Evolutionary conservation across 2,113 vertebrate genomes (phyloP).

Genomic region (Alligator sinensis): DNA sequence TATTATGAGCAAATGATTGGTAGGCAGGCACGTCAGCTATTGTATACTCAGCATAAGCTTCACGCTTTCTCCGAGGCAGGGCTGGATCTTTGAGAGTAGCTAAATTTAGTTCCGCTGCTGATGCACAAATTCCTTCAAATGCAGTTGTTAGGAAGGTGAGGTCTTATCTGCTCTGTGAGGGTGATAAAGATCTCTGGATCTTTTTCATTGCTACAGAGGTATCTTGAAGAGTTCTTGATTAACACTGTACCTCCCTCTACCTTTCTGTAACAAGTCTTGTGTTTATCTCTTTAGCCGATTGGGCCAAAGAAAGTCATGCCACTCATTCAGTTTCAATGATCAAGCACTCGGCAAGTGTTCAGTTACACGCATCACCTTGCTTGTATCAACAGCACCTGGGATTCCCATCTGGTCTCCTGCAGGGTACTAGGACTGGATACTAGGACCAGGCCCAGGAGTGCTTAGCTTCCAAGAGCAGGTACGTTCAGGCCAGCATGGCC

Average conservation of each 20-base stretch:
- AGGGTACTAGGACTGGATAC: too few species aligned
- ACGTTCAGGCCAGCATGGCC: too few species aligned
- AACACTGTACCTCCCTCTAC: background rate
- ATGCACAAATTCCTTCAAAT: background rate
- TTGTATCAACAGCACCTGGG: too few species aligned
- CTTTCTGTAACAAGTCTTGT: background rate
- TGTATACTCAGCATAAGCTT: background rate
- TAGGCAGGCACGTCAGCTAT: background rate
- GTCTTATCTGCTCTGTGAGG: fast-evolving
- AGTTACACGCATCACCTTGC: too few species aligned
- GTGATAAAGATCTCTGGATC: background rate
- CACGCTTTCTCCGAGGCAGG: fast-evolving
- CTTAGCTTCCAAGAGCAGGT: too few species aligned
- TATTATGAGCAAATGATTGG: fast-evolving
- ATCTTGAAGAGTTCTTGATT: background rate
- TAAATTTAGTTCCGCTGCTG: background rate
- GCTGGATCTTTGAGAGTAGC: background rate
- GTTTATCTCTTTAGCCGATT: background rate
- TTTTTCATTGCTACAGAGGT: background rate
- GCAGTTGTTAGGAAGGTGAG: background rate
- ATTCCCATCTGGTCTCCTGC: too few species aligned
- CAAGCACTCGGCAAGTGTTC: too few species aligned
- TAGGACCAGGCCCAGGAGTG: too few species aligned
- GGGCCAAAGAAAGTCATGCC: too few species aligned
- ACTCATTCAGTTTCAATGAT: too few species aligned